Percentiles rank a stretch among this genome's conserved stretches.
Conservation (phyloP, 2,113 vertebrate species). For the Pygoscelis antarcticus region DNA sequence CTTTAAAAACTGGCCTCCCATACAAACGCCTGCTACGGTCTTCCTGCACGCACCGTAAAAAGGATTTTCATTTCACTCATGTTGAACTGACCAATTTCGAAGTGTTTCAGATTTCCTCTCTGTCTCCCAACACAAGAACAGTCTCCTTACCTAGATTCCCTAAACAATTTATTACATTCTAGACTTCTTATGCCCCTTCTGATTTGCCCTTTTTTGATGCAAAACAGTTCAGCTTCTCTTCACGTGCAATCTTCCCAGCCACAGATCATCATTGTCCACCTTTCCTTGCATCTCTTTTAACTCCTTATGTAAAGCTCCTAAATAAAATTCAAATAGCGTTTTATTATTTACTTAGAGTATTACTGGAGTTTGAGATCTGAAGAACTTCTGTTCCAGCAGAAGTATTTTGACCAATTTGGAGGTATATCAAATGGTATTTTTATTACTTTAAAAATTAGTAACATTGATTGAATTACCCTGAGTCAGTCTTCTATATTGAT, state of each 20-base stretch:
- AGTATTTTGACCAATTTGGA: background rate
- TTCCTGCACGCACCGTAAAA: background rate
- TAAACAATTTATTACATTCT: constrained; percentile 30
- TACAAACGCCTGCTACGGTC: rapidly evolving
- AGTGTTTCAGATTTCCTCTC: background rate
- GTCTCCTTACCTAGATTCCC: background rate
- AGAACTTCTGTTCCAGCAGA: background rate
- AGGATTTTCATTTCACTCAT: background rate
- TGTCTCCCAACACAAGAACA: background rate
- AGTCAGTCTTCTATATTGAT: background rate
- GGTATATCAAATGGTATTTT: background rate
- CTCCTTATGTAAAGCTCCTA: background rate
- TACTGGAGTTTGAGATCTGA: background rate
- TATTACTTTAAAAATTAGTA: constrained; percentile 1
- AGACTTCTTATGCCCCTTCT: background rate
- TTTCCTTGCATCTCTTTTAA: background rate
- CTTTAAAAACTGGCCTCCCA: background rate
- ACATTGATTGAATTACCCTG: background rate
- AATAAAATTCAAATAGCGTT: background rate
- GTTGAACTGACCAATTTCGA: background rate
- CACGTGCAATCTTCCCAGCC: background rate
- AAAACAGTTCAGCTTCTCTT: background rate
- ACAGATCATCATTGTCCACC: background rate
- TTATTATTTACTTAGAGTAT: background rate
- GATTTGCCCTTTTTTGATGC: background rate